A percentile compares a stretch with the other conserved stretches of the same genome.
Evolutionary conservation across 2,113 vertebrate species (phyloP).

Genomic region (Corythaixoides concolor): DNA sequence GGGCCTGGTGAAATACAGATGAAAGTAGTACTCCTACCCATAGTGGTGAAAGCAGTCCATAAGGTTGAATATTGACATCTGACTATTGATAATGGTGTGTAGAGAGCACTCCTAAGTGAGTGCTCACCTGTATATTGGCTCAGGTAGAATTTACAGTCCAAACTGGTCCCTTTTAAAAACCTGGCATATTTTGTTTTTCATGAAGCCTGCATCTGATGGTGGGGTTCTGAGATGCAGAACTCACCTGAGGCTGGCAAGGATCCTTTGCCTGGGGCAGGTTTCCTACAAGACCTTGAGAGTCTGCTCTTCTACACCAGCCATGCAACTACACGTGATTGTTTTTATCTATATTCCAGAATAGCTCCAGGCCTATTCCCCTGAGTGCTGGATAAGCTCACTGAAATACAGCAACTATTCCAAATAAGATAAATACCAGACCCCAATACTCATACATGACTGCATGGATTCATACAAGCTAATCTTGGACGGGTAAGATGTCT

Average conservation of each 20-base stretch:
- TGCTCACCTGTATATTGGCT: neutral
- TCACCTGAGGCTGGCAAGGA: neutral
- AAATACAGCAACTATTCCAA: neutral
- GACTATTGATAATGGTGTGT: neutral
- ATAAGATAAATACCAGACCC: neutral
- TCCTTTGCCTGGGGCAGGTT: neutral
- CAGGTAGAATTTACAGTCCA: neutral
- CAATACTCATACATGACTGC: neutral
- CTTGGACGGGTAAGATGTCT: neutral
- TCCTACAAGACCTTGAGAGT: neutral
- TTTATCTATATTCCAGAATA: neutral
- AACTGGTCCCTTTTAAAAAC: neutral
- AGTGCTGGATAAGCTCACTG: neutral
- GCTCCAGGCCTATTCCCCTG: neutral
- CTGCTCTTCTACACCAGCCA: neutral
- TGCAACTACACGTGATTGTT: neutral
- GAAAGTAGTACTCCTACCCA: neutral
- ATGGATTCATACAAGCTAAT: neutral
- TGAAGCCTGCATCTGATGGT: neutral
- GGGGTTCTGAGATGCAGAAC: neutral
- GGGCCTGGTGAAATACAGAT: neutral
- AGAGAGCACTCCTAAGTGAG: neutral
- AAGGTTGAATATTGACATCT: neutral
- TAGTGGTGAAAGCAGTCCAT: neutral
- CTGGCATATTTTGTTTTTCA: neutral